Evolutionary conservation across 2,888 invertebrate species (phyloP), one percentile per base, ranked within the genome.

Genomic region (Tetragonisca angustula): DNA sequence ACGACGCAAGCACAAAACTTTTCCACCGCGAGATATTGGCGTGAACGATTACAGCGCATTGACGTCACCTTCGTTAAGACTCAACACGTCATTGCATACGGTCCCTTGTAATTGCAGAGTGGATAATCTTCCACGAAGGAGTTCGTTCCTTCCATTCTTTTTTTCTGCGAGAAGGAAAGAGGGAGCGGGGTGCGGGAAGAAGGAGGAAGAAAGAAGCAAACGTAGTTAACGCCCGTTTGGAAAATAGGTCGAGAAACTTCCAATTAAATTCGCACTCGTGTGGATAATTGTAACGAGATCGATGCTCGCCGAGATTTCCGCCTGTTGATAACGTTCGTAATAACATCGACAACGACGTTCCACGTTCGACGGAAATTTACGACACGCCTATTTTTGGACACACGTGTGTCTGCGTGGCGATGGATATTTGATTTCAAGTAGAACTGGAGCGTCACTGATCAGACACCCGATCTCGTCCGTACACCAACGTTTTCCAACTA

Each of bases 21-120:
- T 81, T 69, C 68, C 74, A 27, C 74, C 27, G 61, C 68, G 76
- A 82, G 78, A 84, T 87, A 87, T 88, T 71, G 78, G 76, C 82
- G 70, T 69, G 76, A 67, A 79, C 82, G 87, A 88, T 89, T 80
- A 88, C 74, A 86, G 62, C 70, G 75, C 78, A 76, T 87, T 76
- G 81, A 85, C 89, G 89, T 88, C 89, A 83, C 80, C 68, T 79
- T 81, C 81, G 77, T 79, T 81, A 87, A 77, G 88, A 75, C 52
- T 27, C 67, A 81, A 73, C 69, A 72, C 83, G 61, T 86, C 86
- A 76, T 74, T 79, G 70, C 72, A 65, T 76, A 83, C 88, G 67
- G 43, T 71, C 69, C 67, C 81, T 68, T 76, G 67, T 84, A 87
- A 81, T 87, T 86, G 83, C 74, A 68, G 79, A 84, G 79, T 76